A percentile compares a stretch with the other conserved stretches of the same genome.
phyloP scores from a whole-genome alignment of 2,888 invertebrate species.

The Beris morrisii region DNA sequence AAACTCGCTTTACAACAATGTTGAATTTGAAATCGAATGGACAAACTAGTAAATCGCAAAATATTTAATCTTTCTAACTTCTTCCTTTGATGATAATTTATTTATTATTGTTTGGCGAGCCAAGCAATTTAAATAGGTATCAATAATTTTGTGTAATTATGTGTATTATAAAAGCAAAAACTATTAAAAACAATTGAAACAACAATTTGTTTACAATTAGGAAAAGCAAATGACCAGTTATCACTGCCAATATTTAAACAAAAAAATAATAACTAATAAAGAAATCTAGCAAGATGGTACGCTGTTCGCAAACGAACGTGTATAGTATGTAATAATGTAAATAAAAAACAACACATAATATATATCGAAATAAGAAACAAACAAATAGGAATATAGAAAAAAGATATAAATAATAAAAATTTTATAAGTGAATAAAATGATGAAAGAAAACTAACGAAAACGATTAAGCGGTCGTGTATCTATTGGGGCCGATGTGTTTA shows the following conservation, averaged over 20 bases:
- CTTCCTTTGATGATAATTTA: too few relatives aligned
- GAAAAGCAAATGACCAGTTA: constrained; percentile 44
- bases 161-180: background rate
- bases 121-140: too few relatives aligned
- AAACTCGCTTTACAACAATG: too few relatives aligned
- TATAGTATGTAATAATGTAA: constrained; percentile 14
- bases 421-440: background rate
- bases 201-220: constrained; percentile 37
- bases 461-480: too few relatives aligned
- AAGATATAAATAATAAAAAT: background rate
- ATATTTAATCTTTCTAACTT: too few relatives aligned
- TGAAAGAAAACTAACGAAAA: background rate
- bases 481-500: too few relatives aligned
- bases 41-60: too few relatives aligned
- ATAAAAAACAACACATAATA: constrained; percentile 4
- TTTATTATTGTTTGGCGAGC: too few relatives aligned
- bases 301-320: constrained; percentile 22
- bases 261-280: constrained; percentile 4
- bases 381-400: background rate
- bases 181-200: constrained; percentile 17
- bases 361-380: background rate
- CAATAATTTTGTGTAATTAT: background rate
- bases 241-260: constrained; percentile 44
- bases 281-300: constrained; percentile 39
- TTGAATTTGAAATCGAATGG: too few relatives aligned